These are phyloP conservation scores for Rousettus madagascariensis DNA, from an alignment of 2,797 vertebrate species.

Conservation along the genomic window DNA sequence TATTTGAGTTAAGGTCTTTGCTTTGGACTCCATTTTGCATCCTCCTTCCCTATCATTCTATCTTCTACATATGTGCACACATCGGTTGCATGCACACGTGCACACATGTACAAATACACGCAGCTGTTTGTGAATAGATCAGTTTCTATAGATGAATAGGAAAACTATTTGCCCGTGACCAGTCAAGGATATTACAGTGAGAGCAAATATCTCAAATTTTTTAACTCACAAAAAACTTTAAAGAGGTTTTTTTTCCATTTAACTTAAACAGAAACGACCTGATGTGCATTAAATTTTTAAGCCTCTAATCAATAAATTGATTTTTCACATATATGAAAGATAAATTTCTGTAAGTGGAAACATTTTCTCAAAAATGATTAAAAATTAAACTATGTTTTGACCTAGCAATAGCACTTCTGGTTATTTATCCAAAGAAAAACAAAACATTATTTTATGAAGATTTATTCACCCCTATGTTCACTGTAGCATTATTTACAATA, in stretches of 20 bases:
- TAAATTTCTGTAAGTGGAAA: neutral
- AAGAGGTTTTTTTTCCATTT: neutral
- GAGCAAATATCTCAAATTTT: neutral
- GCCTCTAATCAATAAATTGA: neutral
- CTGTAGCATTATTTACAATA: no score
- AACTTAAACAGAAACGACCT: neutral
- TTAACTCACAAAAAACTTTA: slow-evolving; percentile 4
- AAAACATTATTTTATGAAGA: no score
- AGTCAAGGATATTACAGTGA: neutral
- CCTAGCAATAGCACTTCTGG: no score
- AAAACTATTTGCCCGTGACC: neutral
- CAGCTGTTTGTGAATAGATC: neutral
- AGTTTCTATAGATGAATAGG: neutral
- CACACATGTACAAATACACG: neutral
- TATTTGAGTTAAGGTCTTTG: neutral
- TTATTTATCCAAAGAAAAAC: no score
- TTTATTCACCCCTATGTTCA: no score
- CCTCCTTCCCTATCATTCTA: neutral
- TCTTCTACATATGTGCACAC: neutral
- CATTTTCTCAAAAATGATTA: neutral
- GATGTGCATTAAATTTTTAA: neutral
- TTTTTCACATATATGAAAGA: slow-evolving; percentile 18
- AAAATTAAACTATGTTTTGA: no score
- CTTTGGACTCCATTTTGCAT: neutral
- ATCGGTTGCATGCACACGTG: neutral